Conservation (phyloP, 2,888 invertebrate species). For the Chironomus riparius region DNA sequence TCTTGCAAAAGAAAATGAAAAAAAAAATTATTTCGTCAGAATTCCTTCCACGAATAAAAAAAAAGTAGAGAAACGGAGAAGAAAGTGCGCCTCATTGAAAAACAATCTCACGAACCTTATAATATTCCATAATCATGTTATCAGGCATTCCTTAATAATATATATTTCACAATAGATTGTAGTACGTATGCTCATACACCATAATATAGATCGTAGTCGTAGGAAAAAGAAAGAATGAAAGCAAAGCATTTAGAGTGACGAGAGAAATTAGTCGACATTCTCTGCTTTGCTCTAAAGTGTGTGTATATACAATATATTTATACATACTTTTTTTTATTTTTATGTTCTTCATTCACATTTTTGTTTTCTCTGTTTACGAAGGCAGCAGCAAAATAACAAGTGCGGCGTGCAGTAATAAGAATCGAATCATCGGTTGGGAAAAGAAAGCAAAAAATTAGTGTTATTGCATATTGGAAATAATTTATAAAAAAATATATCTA, state of each 20-base stretch:
- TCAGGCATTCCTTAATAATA: neutral
- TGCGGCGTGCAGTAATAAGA: neutral
- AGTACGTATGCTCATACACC: too few species aligned
- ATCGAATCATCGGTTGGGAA: neutral
- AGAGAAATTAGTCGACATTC: constrained; percentile 8
- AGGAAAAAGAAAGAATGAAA: neutral
- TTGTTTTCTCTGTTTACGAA: constrained; percentile 3
- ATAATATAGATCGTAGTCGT: neutral
- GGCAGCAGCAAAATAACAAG: neutral
- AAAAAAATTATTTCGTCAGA: too few species aligned
- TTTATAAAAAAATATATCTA: neutral
- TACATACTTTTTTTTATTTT: neutral
- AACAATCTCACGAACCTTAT: too few species aligned
- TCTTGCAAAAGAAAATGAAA: too few species aligned
- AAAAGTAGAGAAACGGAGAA: too few species aligned
- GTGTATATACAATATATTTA: neutral
- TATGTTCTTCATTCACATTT: constrained; percentile 6
- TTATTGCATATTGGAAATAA: neutral
- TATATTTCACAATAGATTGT: neutral
- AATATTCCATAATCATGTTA: neutral
- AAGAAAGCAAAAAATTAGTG: neutral
- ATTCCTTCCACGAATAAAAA: too few species aligned
- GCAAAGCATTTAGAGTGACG: neutral
- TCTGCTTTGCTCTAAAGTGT: neutral
- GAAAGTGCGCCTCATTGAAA: too few species aligned